Percentiles rank a stretch among this genome's conserved stretches.
Evolutionary conservation across 2,113 vertebrate species (phyloP).

Genomic region (Lepus europaeus): DNA sequence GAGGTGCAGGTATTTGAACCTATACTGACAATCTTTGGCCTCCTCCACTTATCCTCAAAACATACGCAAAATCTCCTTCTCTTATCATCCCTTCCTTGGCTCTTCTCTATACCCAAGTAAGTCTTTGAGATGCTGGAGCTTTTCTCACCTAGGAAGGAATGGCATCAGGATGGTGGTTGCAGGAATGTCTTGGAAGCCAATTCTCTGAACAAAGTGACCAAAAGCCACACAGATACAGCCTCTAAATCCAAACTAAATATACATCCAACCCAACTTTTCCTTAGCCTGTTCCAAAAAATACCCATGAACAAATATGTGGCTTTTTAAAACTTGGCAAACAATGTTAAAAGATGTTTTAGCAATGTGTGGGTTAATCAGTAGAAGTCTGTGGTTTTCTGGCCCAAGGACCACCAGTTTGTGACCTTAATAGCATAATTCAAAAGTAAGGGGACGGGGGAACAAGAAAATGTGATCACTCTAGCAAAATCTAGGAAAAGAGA

Average conservation of each 20-base stretch:
- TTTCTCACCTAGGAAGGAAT: background rate
- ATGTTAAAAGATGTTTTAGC: background rate
- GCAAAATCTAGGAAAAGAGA: slow-evolving; percentile 42
- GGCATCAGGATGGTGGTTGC: background rate
- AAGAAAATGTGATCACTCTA: slow-evolving; percentile 35
- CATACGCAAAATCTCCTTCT: background rate
- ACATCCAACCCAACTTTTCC: background rate
- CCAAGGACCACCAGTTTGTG: background rate
- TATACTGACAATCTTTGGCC: background rate
- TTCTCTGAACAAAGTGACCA: background rate
- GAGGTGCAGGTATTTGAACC: background rate
- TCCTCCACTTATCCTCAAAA: background rate
- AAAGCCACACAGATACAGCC: background rate
- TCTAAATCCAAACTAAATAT: slow-evolving; percentile 19
- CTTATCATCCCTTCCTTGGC: background rate
- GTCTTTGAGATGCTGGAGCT: background rate
- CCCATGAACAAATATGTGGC: background rate
- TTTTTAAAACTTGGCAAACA: slow-evolving; percentile 26
- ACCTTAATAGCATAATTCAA: background rate
- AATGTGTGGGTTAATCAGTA: background rate
- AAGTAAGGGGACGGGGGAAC: background rate
- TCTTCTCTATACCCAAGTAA: background rate
- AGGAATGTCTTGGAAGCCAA: slow-evolving; percentile 25
- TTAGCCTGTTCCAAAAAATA: slow-evolving; percentile 13
- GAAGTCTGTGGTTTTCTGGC: background rate